phyloP scores from a whole-genome alignment of 2,888 invertebrate genomes.

The Agrotis clavis region DNA sequence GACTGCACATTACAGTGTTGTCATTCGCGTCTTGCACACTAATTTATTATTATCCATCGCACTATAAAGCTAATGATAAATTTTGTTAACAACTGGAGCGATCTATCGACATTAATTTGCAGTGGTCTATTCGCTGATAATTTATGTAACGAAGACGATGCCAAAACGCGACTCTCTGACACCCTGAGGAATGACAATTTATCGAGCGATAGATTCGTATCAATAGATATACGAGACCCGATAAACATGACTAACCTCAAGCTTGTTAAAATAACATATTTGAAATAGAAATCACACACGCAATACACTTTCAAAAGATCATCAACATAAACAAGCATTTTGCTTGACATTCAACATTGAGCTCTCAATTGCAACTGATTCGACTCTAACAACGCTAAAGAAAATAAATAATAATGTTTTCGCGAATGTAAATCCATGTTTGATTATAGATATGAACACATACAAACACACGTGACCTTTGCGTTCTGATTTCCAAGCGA shows the following conservation, averaged over 20 bases:
- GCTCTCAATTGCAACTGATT: slow-evolving; percentile 47
- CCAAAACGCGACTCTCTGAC: slow-evolving; percentile 70
- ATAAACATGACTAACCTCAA: slow-evolving; percentile 54
- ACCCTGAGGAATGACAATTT: slow-evolving; percentile 64
- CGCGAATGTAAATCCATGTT: slow-evolving; percentile 60
- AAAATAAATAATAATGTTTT: slow-evolving; percentile 57
- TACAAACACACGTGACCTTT: slow-evolving; percentile 76
- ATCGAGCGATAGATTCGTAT: slow-evolving; percentile 68
- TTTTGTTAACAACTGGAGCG: slow-evolving; percentile 67
- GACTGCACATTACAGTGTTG: slow-evolving; percentile 13
- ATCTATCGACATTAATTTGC: slow-evolving; percentile 67
- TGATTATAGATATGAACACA: slow-evolving; percentile 64
- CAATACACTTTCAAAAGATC: slow-evolving; percentile 46
- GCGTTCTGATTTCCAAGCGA: slow-evolving; percentile 82
- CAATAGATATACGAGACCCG: slow-evolving; percentile 60
- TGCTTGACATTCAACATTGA: slow-evolving; percentile 44
- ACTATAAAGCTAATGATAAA: slow-evolving; percentile 65
- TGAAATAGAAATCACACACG: slow-evolving; percentile 56
- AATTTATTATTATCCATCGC: slow-evolving; percentile 59
- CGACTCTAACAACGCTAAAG: slow-evolving; percentile 46
- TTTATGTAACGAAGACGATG: slow-evolving; percentile 68
- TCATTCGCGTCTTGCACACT: slow-evolving; percentile 19
- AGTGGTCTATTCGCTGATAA: slow-evolving; percentile 66
- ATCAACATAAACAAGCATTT: slow-evolving; percentile 37
- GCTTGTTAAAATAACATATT: slow-evolving; percentile 59